Base-by-base conservation (phyloP, 2,888 invertebrate genomes). In the Anagyrus pseudococci region DNA sequence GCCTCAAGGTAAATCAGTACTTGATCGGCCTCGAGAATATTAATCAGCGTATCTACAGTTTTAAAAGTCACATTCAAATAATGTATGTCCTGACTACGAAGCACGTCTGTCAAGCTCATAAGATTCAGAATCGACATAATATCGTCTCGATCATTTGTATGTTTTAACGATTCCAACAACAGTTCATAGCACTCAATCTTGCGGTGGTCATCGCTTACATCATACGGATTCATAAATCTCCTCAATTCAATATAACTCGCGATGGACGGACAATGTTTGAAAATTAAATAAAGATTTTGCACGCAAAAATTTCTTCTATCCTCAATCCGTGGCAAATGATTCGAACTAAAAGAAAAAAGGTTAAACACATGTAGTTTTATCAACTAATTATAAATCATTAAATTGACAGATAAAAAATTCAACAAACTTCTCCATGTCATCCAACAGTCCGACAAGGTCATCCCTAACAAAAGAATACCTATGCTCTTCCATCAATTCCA, bases 151-250 rank as follows among this genome's bases (percentile, higher is more conserved):
- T n/a, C n/a, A n/a, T n/a, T n/a, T n/a, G n/a, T n/a, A n/a, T n/a
- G n/a, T n/a, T n/a, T n/a, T n/a, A 49, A n/a, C 19, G 13, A 2
- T 13, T 40, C 23, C 1, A 71, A 29, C 23, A 77, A 72, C 17
- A 79, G 68, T 41, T 76, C 72, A 20, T 76, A 68, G 52, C 77
- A 61, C n/a, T 69, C 4, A 67, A 69, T 53, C 71, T 74, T 40
- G 33, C 40, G 33, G 17, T 58, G 43, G n/a, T 54, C 58, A 17
- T 55, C n/a, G 15, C 46, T 10, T 1, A 50, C 43, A 1, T 1
- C 10, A 1, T 4, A 15, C 4, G 65, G 55, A 46, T 61, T 23
- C 0, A 55, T 20, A 22, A 58, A 65, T 6, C 8, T 10, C 0
- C 10, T 23, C 1, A 65, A 6, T 6, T 54, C 46, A 15, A 25